Evolutionary conservation across 2,113 vertebrate genomes (phyloP).

Genomic region (Chloebia gouldiae): DNA sequence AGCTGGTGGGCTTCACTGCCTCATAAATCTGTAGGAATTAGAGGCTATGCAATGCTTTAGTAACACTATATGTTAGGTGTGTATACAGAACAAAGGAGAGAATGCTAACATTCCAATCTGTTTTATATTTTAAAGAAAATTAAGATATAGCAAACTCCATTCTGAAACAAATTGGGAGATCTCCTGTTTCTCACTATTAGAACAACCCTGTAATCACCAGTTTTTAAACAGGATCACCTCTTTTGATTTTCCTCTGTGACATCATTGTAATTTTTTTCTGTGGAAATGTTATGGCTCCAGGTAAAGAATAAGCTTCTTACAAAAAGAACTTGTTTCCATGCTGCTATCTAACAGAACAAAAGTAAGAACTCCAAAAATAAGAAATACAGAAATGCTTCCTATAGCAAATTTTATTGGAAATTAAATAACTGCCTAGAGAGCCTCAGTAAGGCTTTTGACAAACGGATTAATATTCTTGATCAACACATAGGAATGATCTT

Average conservation of each 20-base stretch:
- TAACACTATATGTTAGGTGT: not conserved
- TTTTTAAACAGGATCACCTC: not conserved
- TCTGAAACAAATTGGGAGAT: not conserved
- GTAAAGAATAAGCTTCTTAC: not conserved
- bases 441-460: not conserved
- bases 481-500: not conserved
- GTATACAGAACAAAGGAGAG: not conserved
- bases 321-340: not conserved
- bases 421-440: not conserved
- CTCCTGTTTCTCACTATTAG: not conserved
- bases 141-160: not conserved
- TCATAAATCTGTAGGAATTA: not conserved
- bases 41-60: not conserved
- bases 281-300: not conserved
- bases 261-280: not conserved
- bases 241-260: not conserved
- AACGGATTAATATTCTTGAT: not conserved
- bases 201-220: not conserved
- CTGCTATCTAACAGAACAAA: not conserved
- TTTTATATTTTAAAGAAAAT: not conserved
- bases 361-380: not conserved
- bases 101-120: not conserved
- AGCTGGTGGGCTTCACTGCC: not conserved
- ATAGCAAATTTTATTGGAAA: not conserved
- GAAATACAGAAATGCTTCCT: not conserved